Evolutionary conservation across 35 echinoderm and acorn worm species (phyloP).

Genomic region (Apostichopus californicus): DNA sequence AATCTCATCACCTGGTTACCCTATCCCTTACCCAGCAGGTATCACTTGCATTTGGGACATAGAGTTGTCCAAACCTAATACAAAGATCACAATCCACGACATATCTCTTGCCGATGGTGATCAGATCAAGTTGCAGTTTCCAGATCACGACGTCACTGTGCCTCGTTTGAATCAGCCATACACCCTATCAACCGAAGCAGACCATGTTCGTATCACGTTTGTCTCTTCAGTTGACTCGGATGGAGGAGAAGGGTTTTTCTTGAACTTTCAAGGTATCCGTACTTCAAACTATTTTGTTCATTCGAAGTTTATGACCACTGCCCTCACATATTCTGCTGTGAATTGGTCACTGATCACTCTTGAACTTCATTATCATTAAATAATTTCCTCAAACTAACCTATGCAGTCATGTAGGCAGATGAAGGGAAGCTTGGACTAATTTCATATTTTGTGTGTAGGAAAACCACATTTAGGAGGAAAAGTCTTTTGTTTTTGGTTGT

Average conservation of each 20-base stretch:
- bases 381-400: too few species aligned
- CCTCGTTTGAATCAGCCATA: not conserved
- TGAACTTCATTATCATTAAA: too few species aligned
- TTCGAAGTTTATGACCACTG: too few species aligned
- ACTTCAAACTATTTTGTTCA: too few species aligned
- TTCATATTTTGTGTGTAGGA: too few species aligned
- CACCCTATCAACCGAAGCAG: not conserved
- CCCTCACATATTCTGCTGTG: too few species aligned
- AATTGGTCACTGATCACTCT: too few species aligned
- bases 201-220: not conserved
- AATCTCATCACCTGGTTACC: constrained; percentile 7
- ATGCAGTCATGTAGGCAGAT: too few species aligned
- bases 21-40: not conserved
- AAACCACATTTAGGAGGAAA: too few species aligned
- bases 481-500: too few species aligned
- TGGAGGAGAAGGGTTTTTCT: constrained; percentile 24
- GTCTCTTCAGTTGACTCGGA: not conserved
- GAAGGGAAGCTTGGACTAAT: too few species aligned
- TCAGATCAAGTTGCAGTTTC: constrained; percentile 33
- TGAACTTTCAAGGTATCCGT: constrained; percentile 13
- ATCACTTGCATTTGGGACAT: constrained; percentile 31
- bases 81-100: constrained; percentile 1
- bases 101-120: constrained; percentile 25
- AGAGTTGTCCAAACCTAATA: constrained; percentile 13
- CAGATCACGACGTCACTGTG: not conserved